phyloP scores from a whole-genome alignment of 2,888 invertebrate species.

The Ceriagrion tenellum region DNA sequence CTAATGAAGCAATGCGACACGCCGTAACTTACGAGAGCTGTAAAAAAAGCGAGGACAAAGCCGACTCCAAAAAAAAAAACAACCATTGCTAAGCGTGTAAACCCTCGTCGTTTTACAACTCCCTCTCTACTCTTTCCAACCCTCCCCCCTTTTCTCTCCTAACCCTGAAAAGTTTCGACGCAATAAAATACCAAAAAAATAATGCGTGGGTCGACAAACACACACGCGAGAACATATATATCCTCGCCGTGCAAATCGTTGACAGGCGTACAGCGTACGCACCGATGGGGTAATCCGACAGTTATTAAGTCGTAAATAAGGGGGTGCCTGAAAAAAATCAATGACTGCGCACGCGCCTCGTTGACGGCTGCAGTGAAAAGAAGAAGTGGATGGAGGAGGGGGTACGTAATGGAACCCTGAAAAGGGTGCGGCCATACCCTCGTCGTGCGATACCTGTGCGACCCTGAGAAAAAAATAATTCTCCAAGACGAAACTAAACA shows the following conservation, averaged over 20 bases:
- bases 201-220: background rate
- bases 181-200: background rate
- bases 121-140: background rate
- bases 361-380: background rate
- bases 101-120: background rate
- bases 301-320: conserved; percentile 36
- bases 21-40: background rate
- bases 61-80: background rate
- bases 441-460: background rate
- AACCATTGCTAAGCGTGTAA: background rate
- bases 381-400: background rate
- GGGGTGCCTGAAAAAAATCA: conserved; percentile 9
- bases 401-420: background rate
- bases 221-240: background rate
- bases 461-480: background rate
- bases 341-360: background rate
- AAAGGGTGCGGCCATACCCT: background rate
- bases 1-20: conserved; percentile 23
- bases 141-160: background rate
- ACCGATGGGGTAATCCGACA: conserved; percentile 29
- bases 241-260: background rate
- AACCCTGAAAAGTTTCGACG: background rate
- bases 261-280: background rate
- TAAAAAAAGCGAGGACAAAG: background rate
- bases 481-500: background rate